A percentile compares a stretch with the other conserved stretches of the same genome.
phyloP scores from a whole-genome alignment of 2,797 vertebrate genomes.

The Heteromormyrus szaboi region DNA sequence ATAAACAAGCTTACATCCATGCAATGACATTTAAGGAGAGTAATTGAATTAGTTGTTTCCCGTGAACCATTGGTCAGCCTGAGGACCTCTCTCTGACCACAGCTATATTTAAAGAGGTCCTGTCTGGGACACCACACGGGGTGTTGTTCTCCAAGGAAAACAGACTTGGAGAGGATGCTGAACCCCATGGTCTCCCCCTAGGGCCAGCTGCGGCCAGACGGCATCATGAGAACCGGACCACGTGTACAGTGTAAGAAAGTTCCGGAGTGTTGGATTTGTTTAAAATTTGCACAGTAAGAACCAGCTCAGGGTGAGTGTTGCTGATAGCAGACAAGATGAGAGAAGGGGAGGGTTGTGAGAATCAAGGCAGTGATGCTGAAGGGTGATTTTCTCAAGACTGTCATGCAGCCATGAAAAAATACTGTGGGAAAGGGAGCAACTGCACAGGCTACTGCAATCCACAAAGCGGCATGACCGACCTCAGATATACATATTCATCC shows the following conservation, averaged over 20 bases:
- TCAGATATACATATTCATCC: background rate
- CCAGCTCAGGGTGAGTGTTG: constrained; percentile 39
- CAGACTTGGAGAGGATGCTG: constrained; percentile 22
- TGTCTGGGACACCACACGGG: constrained; percentile 17
- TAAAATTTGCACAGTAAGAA: constrained; percentile 60
- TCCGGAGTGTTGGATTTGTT: constrained; percentile 59
- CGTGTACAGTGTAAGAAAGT: constrained; percentile 51
- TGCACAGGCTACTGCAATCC: background rate
- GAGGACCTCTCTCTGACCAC: constrained; percentile 27
- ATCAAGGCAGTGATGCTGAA: constrained; percentile 26
- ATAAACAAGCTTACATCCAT: background rate
- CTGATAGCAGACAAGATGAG: background rate
- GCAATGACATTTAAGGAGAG: background rate
- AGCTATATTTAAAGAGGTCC: constrained; percentile 32
- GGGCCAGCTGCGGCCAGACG: background rate
- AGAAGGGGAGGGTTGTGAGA: constrained; percentile 35
- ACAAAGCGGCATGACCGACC: background rate
- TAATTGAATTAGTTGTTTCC: background rate
- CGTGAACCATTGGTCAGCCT: background rate
- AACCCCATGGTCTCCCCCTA: constrained; percentile 6
- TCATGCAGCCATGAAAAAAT: background rate
- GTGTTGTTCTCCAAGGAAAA: constrained; percentile 30
- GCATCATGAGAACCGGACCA: constrained; percentile 38
- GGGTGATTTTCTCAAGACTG: background rate
- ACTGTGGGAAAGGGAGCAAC: background rate